A percentile compares a stretch with the other conserved stretches of the same genome.
These are phyloP conservation scores for Trachythela sp. DNA, from an alignment of 64 coral and sea anemone genomes.

Conservation along the genomic window DNA sequence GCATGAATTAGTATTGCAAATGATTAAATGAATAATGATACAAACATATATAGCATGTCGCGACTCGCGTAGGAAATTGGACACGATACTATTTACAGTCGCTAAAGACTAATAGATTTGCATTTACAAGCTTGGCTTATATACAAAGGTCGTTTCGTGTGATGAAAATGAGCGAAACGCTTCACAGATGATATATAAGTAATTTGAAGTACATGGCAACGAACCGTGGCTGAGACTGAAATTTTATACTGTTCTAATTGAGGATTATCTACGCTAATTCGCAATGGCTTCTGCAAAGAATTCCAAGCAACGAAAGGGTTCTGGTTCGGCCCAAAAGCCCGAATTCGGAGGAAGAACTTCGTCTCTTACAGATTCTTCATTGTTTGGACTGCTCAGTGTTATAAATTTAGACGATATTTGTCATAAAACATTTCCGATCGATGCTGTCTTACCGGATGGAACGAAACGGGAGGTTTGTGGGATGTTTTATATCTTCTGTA, in stretches of 20 bases:
- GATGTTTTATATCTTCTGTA: background rate
- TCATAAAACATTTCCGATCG: conserved; percentile 4
- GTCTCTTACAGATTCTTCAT: background rate
- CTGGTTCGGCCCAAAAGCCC: background rate
- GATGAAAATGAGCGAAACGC: too few relatives aligned
- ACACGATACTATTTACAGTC: background rate
- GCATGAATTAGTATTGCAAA: conserved; percentile 9
- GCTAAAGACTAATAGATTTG: background rate
- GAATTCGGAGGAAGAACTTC: background rate
- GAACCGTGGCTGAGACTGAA: too few relatives aligned
- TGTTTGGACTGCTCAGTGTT: conserved; percentile 5
- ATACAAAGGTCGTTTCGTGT: too few relatives aligned
- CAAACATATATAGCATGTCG: background rate
- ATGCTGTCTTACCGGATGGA: background rate
- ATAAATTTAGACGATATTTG: conserved; percentile 12
- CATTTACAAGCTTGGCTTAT: too few relatives aligned
- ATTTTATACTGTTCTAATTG: background rate
- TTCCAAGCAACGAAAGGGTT: background rate
- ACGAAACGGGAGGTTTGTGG: background rate
- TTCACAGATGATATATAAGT: too few relatives aligned
- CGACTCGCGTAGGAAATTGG: background rate
- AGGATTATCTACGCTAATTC: background rate
- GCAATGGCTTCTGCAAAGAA: background rate
- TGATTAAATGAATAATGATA: conserved; percentile 3
- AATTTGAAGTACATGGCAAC: too few relatives aligned